A percentile compares a stretch with the other conserved stretches of the same genome.
Evolutionary conservation across 2,888 invertebrate species (phyloP).

Genomic region (Scotopteryx bipunctaria): DNA sequence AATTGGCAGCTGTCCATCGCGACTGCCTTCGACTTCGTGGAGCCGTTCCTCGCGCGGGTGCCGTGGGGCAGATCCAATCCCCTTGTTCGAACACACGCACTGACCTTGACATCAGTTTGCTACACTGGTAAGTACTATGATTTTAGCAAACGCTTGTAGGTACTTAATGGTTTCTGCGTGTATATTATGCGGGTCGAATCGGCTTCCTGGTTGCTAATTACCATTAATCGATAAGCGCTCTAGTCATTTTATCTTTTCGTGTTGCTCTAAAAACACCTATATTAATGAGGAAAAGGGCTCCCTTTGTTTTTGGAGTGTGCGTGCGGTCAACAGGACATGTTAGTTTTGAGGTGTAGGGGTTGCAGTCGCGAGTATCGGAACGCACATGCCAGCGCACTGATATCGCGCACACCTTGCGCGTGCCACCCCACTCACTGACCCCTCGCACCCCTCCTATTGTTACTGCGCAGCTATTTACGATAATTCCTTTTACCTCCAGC

Average conservation of each 20-base stretch:
- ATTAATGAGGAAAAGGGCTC: slow-evolving; percentile 48
- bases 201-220: slow-evolving; percentile 58
- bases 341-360: slow-evolving; percentile 53
- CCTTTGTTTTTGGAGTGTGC: slow-evolving; percentile 66
- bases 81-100: slow-evolving; percentile 87
- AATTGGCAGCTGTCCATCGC: slow-evolving; percentile 92
- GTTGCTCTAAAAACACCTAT: slow-evolving; percentile 32
- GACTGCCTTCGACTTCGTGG: slow-evolving; percentile 92
- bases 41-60: slow-evolving; percentile 88
- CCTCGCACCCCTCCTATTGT: slow-evolving; percentile 57
- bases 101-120: slow-evolving; percentile 90
- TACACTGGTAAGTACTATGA: slow-evolving; percentile 86
- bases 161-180: slow-evolving; percentile 35
- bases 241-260: slow-evolving; percentile 32
- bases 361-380: slow-evolving; percentile 67
- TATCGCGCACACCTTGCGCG: slow-evolving; percentile 79
- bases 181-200: slow-evolving; percentile 61
- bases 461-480: slow-evolving; percentile 26
- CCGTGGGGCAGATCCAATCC: slow-evolving; percentile 84
- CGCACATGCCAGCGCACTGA: slow-evolving; percentile 77
- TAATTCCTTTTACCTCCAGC: slow-evolving; percentile 15
- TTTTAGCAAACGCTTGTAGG: slow-evolving; percentile 23
- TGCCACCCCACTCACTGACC: slow-evolving; percentile 68
- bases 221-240: slow-evolving; percentile 57
- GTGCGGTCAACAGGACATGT: slow-evolving; percentile 53